Percentiles rank a stretch among this genome's conserved stretches.
These are phyloP conservation scores for Ophion obscuratus DNA, from an alignment of 2,888 invertebrate genomes.

Conservation along the genomic window DNA sequence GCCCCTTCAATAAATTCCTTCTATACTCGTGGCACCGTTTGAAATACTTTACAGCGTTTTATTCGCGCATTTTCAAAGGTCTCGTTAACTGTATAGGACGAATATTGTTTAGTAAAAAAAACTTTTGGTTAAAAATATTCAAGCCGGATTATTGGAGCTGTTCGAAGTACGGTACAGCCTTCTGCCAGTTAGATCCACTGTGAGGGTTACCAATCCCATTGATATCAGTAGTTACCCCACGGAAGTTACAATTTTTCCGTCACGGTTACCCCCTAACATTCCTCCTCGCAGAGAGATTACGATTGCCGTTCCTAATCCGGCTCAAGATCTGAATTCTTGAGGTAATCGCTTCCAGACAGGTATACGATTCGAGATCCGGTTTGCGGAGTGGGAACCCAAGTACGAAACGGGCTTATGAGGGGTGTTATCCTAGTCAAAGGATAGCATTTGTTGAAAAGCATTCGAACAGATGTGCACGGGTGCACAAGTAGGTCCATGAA, in stretches of 20 bases:
- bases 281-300: conserved; percentile 1
- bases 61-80: too few species aligned
- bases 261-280: background rate
- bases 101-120: too few species aligned
- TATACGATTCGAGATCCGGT: conserved; percentile 14
- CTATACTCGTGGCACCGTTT: too few species aligned
- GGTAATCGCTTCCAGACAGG: background rate
- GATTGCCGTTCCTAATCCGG: conserved; percentile 26
- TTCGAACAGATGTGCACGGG: conserved; percentile 26
- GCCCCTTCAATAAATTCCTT: too few species aligned
- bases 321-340: background rate
- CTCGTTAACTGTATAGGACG: too few species aligned
- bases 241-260: conserved; percentile 6
- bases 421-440: conserved; percentile 16
- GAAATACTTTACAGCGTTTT: too few species aligned
- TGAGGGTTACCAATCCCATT: background rate
- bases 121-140: background rate
- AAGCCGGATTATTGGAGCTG: background rate
- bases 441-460: conserved; percentile 24
- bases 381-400: conserved; percentile 7
- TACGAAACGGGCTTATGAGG: background rate
- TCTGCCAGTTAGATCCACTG: background rate
- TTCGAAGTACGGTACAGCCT: background rate
- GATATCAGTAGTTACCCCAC: background rate
- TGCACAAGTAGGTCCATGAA: conserved; percentile 17